These are phyloP conservation scores for Triops cancriformis DNA, from an alignment of 1,140 invertebrate species.

Conservation along the genomic window DNA sequence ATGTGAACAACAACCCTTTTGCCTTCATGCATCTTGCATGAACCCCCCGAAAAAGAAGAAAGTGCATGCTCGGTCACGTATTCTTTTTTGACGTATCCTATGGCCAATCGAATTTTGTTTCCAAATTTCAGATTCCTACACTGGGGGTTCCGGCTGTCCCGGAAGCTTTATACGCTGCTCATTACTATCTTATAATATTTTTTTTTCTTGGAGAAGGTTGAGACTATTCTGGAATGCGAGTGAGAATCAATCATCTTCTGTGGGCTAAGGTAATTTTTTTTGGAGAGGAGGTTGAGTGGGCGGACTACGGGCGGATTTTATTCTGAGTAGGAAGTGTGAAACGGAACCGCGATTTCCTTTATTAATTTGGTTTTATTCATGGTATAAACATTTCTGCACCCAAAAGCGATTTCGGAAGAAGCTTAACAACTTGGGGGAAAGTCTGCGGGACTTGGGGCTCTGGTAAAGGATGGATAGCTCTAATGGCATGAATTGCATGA, in stretches of 20 bases:
- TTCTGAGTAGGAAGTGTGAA: background rate
- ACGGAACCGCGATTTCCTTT: constrained; percentile 3
- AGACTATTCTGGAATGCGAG: background rate
- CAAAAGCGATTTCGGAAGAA: background rate
- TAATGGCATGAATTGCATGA: background rate
- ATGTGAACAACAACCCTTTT: constrained; percentile 6
- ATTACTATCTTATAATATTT: background rate
- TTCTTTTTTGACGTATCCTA: constrained; percentile 4
- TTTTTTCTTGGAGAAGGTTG: background rate
- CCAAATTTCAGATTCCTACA: background rate
- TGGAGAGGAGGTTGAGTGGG: background rate
- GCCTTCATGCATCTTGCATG: background rate
- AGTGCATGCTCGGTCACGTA: background rate
- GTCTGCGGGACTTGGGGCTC: background rate
- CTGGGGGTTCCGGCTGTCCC: background rate
- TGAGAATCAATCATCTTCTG: background rate
- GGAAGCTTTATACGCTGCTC: background rate
- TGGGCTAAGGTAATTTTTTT: background rate
- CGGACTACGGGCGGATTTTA: no score
- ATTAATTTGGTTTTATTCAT: background rate
- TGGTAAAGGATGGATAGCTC: background rate
- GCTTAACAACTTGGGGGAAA: background rate
- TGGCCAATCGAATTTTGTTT: background rate
- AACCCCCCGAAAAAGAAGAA: background rate
- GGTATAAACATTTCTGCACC: background rate